Base-by-base conservation (phyloP, 1,140 invertebrate species). In the Bilobella aurantiaca region DNA sequence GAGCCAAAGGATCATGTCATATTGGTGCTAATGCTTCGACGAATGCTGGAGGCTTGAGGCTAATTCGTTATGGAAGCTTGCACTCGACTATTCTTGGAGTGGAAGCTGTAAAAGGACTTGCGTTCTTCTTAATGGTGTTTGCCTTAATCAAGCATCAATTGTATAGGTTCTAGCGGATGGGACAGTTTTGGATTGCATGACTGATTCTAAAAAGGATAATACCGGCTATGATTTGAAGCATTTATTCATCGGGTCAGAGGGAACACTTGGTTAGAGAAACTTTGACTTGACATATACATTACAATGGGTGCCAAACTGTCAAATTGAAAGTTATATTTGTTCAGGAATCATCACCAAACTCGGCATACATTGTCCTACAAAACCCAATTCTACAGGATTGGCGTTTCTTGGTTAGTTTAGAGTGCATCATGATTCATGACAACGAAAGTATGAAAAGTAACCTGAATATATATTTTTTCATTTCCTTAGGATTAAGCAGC, bases 11-110 rank as follows among this genome's bases (percentile, higher is more conserved):
- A 23, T 90, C 87, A 61, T 99, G 96, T 76, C 88, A 97, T 47
- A 96, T 99, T 74, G 96, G 96, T 2, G 96, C 96, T 63, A 98
- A 96, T 79, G 80, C 98, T 18, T 88, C 95, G 18, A 98, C 96
- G 16, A 98, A 98, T 81, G 96, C 96, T 18, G 95, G 94, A 0
- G 64, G 68, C 31, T 77, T 98, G n/a, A 80, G 96, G 53, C 80
- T 98, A 12, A 76, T 99, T 23, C 82, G 94, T 67, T 99, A 98
- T 78, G 96, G 96, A 30, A 96, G 93, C 76, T 80, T 99, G 1
- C 94, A 97, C 75, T 93, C 91, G 2, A 90, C 84, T 71, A 83
- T 97, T 1, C 77, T 98, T 28, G 96, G 95, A n/a, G 71, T 98
- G 5, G 92, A 98, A 83, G 91, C 86, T 34, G 93, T 94, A 81